Evolutionary conservation across 2,113 vertebrate genomes (phyloP).

Genomic region (Fukomys damarensis): DNA sequence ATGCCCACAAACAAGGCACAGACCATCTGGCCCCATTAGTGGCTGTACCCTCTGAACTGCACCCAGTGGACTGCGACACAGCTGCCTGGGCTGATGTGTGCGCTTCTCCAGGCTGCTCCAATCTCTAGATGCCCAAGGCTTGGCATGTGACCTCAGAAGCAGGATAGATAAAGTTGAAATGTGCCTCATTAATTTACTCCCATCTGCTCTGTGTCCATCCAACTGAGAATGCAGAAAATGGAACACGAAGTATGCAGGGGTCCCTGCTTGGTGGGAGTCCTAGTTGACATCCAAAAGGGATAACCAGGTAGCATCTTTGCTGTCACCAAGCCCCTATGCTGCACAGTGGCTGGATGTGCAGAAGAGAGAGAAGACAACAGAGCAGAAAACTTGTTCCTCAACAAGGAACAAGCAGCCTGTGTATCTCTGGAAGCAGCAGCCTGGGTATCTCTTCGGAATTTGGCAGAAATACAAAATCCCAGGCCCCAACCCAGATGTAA

Average conservation of each 20-base stretch:
- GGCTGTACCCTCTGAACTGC: constrained; percentile 56
- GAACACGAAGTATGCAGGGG: neutral
- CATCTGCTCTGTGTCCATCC: neutral
- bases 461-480: neutral
- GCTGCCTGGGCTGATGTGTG: constrained; percentile 63
- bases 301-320: neutral
- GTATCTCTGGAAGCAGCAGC: neutral
- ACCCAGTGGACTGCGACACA: constrained; percentile 56
- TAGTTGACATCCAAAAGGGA: neutral
- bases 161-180: neutral
- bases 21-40: constrained; percentile 77
- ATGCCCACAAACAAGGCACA: constrained; percentile 56
- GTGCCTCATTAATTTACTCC: neutral
- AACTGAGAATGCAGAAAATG: fast-evolving
- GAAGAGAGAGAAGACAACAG: neutral
- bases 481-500: neutral
- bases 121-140: constrained; percentile 22
- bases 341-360: neutral
- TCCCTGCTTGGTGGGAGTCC: neutral
- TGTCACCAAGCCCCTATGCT: neutral
- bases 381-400: neutral
- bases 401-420: too few species aligned
- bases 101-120: neutral
- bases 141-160: neutral
- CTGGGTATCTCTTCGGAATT: neutral